Conservation (phyloP, 2,888 invertebrate species). For the Leptopterna dolabrata region DNA sequence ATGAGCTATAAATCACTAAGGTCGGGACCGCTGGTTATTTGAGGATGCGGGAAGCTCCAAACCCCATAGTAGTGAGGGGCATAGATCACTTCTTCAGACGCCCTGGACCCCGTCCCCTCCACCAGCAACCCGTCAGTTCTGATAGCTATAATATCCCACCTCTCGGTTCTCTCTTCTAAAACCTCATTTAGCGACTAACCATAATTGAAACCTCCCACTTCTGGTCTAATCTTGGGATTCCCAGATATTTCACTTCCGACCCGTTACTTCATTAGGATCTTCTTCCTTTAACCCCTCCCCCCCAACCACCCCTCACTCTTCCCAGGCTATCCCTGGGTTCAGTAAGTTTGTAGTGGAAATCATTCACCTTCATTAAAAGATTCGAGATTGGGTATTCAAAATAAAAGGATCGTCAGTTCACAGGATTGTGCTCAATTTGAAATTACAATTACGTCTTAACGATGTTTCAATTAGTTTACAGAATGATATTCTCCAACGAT, state of each 20-base stretch:
- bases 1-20: not conserved
- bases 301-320: not conserved
- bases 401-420: no score
- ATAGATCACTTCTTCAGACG: slow-evolving; percentile 40
- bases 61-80: not conserved
- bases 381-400: no score
- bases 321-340: not conserved
- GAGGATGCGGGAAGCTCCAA: slow-evolving; percentile 8
- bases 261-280: slow-evolving; percentile 35
- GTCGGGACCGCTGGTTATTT: slow-evolving; percentile 11
- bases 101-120: not conserved
- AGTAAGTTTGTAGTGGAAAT: not conserved
- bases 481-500: no score
- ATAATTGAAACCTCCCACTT: slow-evolving; percentile 49
- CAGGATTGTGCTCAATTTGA: no score
- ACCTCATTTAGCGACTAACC: slow-evolving; percentile 48
- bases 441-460: no score
- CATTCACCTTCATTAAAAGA: not conserved
- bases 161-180: not conserved
- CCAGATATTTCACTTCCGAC: slow-evolving; percentile 37
- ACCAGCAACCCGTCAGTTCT: not conserved
- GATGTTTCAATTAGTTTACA: no score
- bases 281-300: not conserved
- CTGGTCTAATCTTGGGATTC: slow-evolving; percentile 48
- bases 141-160: not conserved